A percentile compares a stretch with the other conserved stretches of the same genome.
Evolutionary conservation across 2,797 vertebrate species (phyloP).

Genomic region (Mustela erminea): DNA sequence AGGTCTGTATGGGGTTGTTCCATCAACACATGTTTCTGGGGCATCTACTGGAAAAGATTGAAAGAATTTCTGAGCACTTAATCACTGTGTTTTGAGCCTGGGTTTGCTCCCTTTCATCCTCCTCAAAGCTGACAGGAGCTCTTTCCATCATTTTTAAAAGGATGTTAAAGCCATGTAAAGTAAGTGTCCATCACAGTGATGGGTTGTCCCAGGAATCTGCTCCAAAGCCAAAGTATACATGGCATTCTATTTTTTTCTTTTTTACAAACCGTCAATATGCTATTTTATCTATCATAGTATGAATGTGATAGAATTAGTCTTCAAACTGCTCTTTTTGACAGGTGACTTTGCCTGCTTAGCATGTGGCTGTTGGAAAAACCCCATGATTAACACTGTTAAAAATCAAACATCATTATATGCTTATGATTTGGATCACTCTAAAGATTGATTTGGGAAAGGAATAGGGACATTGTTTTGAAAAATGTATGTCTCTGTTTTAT

Average conservation of each 20-base stretch:
- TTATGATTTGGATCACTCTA: constrained; percentile 48
- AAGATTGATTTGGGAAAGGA: constrained; percentile 27
- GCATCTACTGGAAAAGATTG: background rate
- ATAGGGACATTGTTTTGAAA: background rate
- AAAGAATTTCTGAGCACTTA: background rate
- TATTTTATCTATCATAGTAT: background rate
- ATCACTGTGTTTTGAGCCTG: background rate
- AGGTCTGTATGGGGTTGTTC: background rate
- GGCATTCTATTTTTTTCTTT: background rate
- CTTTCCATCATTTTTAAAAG: background rate
- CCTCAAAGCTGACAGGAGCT: background rate
- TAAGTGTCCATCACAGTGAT: background rate
- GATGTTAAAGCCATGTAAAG: background rate
- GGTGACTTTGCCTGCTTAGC: background rate
- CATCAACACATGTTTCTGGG: background rate
- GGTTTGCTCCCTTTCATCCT: background rate
- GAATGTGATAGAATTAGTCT: background rate
- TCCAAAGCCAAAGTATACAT: background rate
- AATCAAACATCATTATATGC: constrained; percentile 31
- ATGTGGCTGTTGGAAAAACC: background rate
- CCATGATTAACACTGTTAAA: background rate
- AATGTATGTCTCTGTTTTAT: constrained; percentile 47
- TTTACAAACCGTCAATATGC: background rate
- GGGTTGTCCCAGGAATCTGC: background rate
- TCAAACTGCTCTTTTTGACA: constrained; percentile 30